Conservation (phyloP, 1,140 invertebrate genomes). For the Platyscapa corneri region DNA sequence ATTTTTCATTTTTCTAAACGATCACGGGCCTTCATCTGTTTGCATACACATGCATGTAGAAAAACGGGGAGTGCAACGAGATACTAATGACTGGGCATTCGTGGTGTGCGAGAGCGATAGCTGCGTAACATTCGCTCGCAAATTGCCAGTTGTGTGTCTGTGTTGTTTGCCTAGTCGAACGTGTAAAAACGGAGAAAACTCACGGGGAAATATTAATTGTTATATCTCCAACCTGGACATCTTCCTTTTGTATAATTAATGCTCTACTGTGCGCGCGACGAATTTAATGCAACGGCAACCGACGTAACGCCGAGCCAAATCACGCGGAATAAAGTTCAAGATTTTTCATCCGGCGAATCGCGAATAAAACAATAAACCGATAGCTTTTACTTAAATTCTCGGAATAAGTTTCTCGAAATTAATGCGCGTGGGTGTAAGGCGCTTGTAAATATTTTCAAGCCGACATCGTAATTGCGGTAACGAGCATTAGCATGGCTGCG, state of each 20-base stretch:
- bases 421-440: too few species aligned
- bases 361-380: not conserved
- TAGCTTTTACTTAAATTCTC: not conserved
- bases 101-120: not conserved
- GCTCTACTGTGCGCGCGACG: too few species aligned
- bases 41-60: not conserved
- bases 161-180: not conserved
- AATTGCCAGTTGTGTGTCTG: not conserved
- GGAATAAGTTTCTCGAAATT: not conserved
- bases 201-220: not conserved
- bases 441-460: too few species aligned
- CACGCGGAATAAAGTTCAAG: too few species aligned
- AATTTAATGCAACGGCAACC: too few species aligned
- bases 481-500: not conserved
- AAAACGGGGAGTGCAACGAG: not conserved
- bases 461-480: too few species aligned
- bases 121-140: not conserved
- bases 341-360: not conserved
- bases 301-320: too few species aligned
- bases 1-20: slow-evolving; percentile 36
- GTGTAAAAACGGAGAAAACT: not conserved
- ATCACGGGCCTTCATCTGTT: not conserved
- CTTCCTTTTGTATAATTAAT: not conserved
- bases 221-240: not conserved
- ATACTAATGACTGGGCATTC: slow-evolving; percentile 29